Evolutionary conservation across 1,140 invertebrate species (phyloP).

Genomic region (Ceratosolen fusciceps): DNA sequence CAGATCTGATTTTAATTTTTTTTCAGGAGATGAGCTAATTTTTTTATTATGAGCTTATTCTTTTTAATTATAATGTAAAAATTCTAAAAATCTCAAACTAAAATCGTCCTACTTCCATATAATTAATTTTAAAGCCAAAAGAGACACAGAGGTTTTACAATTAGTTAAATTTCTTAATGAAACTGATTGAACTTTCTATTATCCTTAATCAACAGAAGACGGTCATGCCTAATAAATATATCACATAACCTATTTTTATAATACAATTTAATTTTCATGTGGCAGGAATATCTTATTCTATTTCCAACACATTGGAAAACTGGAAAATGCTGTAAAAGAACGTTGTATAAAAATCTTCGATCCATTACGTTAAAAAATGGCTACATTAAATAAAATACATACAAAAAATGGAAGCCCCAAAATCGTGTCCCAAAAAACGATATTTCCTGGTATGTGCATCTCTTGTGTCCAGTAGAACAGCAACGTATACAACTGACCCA

Average conservation of each 20-base stretch:
- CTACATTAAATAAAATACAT: constrained; percentile 30
- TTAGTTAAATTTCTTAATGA: not conserved
- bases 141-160: too few species aligned
- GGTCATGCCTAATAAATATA: not conserved
- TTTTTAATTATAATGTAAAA: too few species aligned
- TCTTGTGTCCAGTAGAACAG: constrained; percentile 18
- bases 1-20: not conserved
- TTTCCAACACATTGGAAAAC: not conserved
- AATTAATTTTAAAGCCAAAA: too few species aligned
- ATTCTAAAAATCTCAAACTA: too few species aligned
- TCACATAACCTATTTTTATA: not conserved
- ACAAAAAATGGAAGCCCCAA: constrained; percentile 23
- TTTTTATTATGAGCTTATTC: not conserved
- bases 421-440: constrained; percentile 25
- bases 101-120: too few species aligned
- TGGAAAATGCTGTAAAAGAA: constrained; percentile 8
- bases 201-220: not conserved
- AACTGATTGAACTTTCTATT: not conserved
- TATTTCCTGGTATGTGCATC: constrained; percentile 21
- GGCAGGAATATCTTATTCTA: not conserved
- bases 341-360: not conserved
- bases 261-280: not conserved
- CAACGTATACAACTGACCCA: constrained; percentile 37
- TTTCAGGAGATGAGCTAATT: not conserved
- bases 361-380: constrained; percentile 21